A percentile compares a stretch with the other conserved stretches of the same genome.
These are phyloP conservation scores for Dysdera silvatica DNA, from an alignment of 1,140 invertebrate species.

Conservation along the genomic window DNA sequence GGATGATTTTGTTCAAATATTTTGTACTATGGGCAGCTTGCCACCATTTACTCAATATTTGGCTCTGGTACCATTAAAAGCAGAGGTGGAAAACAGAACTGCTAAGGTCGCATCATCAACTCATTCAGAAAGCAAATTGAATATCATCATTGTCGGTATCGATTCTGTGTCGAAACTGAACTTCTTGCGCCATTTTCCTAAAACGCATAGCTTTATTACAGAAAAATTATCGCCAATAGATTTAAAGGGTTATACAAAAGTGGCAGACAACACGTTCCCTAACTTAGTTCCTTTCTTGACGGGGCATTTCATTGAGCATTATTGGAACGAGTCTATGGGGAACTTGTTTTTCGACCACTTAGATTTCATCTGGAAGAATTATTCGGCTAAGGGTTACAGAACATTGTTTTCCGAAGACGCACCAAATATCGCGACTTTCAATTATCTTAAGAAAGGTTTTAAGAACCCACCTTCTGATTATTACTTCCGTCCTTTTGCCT, in stretches of 20 bases:
- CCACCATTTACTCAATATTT: conserved; percentile 20
- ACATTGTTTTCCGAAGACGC: conserved; percentile 50
- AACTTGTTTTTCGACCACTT: conserved; percentile 41
- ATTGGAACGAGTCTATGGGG: conserved; percentile 27
- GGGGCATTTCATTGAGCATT: conserved; percentile 32
- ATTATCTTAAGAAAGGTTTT: conserved; percentile 48
- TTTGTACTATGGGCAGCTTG: conserved; percentile 12
- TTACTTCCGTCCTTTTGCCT: conserved; percentile 45
- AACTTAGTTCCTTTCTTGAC: conserved; percentile 39
- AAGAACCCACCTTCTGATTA: conserved; percentile 45
- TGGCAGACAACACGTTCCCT: conserved; percentile 41
- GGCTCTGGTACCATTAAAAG: conserved; percentile 24
- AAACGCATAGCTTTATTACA: conserved; percentile 46
- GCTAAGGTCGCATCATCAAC: background rate
- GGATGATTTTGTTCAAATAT: conserved; percentile 22
- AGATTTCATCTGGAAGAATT: conserved; percentile 51
- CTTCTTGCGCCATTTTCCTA: conserved; percentile 38
- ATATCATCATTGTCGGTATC: conserved; percentile 38
- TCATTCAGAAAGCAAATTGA: conserved; percentile 40
- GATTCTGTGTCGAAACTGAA: conserved; percentile 39
- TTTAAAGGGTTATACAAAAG: conserved; percentile 40
- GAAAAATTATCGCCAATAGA: conserved; percentile 53
- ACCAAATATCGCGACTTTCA: conserved; percentile 47
- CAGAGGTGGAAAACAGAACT: conserved; percentile 11
- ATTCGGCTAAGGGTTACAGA: conserved; percentile 43